Base-by-base conservation (phyloP, 1,140 invertebrate species). In the Drusus annulatus region DNA sequence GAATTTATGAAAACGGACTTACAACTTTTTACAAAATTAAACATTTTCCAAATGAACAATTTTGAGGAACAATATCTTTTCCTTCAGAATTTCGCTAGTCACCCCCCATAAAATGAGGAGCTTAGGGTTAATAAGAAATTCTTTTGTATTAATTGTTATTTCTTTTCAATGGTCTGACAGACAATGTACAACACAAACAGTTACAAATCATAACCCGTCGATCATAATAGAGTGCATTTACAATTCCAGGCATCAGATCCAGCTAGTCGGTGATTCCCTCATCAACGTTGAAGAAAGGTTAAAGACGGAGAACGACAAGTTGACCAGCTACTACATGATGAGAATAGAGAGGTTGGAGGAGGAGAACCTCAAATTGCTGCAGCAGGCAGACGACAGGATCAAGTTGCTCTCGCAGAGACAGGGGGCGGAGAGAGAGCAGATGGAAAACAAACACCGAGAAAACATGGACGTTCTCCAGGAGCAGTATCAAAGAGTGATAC, bases 261-360 rank as follows among this genome's bases (percentile, higher is more conserved):
- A 86, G 6, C 87, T 89, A 73, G 60, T 89, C 82, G 88, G 88
- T 84, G 84, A 89, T 52, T 89, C 88, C 0, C 81, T 88, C 7
- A 85, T 80, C 21, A 87, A 87, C 85, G 79, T 86, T 3, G 89
- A 89, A 81, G 88, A 88, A 80, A 84, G 88, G 75, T 87, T 88
- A 86, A 90, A 89, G 83, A 87, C 87, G 21, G 89, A 90, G 82
- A 88, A 86, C 65, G 89, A 89, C 1, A 90, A 89, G 82, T 19
- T 88, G 6, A 82, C 86, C 0, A 87, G 85, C 56, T 89, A 86
- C 79, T 90, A 89, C 74, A 83, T 84, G 5, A 86, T 87, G 80
- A 89, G 89, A 82, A 88, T 89, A 31, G 81, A 83, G 62, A 88
- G 87, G 87, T 31, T 90, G 7, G 87, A 89, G 73, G 87, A 89